Base-by-base conservation (phyloP, 2,888 invertebrate genomes). In the Asteroscopus sphinx region DNA sequence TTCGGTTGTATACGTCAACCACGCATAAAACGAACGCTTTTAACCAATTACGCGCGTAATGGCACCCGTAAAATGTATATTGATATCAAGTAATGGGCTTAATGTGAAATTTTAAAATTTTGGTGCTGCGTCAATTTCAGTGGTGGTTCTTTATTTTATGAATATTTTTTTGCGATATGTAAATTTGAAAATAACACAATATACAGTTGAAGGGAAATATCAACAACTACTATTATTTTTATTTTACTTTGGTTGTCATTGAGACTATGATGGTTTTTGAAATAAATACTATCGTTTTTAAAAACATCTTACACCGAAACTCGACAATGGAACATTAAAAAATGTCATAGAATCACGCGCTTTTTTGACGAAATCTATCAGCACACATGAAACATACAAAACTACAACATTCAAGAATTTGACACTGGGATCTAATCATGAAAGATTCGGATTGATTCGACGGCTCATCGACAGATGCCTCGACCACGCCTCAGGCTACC, bases 391-490 rank as follows among this genome's bases (percentile, higher is more conserved):
- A 11, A 30, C 28, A 30, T 8, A 42, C 9, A n/a, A 11, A 3
- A 21, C 21, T 21, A 21, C 21, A 21, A 6, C 6, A 21, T 6
- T 21, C 21, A 21, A 28, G 28, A 28, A 28, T 28, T 8, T 28
- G 2, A 66, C 40, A 64, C 44, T 13, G 13, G 49, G 17, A 46
- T 42, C 7, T 48, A 48, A 51, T 16, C 28, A 37, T 8, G 7
- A 67, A 60, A 61, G 28, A 36, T 39, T 15, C 30, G 57, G 65
- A 53, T 67, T 76, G 61, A 76, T 77, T 51, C 40, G 58, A 59
- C 56, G 70, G 76, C 68, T 83, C 61, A 80, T 83, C 84, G 73
- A 74, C 92, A 93, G 92, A 92, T 92, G 72, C 87, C 32, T 73
- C 77, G 58, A 73, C 80, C 26, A 62, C 80, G 25, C 58, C 81